Evolutionary conservation across 2,113 vertebrate genomes (phyloP).

Genomic region (Isichthys henryi): DNA sequence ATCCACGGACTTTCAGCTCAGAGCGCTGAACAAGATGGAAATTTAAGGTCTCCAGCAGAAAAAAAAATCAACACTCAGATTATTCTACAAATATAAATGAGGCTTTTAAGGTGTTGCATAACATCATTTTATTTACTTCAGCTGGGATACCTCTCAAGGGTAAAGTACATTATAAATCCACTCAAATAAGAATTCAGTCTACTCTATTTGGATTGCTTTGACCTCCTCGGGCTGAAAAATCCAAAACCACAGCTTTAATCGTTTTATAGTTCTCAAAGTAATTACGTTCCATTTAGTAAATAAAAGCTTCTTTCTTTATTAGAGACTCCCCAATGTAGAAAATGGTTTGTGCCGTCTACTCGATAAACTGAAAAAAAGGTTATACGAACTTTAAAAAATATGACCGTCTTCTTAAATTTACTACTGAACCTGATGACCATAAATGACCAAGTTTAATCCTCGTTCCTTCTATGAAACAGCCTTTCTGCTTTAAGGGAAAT

Average conservation of each 20-base stretch:
- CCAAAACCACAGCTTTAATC: neutral
- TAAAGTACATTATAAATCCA: slow-evolving; percentile 15
- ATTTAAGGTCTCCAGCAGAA: neutral
- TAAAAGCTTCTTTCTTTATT: slow-evolving; percentile 10
- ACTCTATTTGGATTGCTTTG: neutral
- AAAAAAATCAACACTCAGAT: slow-evolving; percentile 15
- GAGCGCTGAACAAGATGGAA: neutral
- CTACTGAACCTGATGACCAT: neutral
- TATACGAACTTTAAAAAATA: neutral
- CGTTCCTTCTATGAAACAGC: neutral
- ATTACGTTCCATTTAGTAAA: neutral
- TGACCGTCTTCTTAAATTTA: neutral
- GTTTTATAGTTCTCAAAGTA: neutral
- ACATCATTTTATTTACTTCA: slow-evolving; percentile 2
- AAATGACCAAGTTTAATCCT: neutral
- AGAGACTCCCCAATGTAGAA: neutral
- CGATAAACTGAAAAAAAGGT: neutral
- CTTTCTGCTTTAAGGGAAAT: neutral
- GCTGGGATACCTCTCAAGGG: slow-evolving; percentile 11
- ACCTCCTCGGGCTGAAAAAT: neutral
- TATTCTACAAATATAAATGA: slow-evolving; percentile 8
- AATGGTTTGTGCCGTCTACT: neutral
- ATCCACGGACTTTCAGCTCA: neutral
- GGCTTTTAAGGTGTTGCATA: slow-evolving; percentile 13
- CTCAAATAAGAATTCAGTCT: slow-evolving; percentile 5